phyloP scores from a whole-genome alignment of 1,140 invertebrate species.

The Drosophila orosa region DNA sequence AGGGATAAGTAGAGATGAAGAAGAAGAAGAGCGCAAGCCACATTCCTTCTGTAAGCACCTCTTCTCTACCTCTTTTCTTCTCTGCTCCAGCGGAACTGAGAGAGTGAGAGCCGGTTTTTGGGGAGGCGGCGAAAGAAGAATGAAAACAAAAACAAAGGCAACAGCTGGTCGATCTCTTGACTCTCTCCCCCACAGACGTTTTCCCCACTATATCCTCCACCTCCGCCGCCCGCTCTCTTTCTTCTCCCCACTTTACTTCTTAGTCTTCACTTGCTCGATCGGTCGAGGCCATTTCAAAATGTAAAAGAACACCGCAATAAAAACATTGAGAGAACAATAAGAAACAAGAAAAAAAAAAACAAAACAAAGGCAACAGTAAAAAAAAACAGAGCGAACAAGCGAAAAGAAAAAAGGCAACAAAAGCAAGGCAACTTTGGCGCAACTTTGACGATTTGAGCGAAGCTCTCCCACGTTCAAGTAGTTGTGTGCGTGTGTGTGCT shows the following conservation, averaged over 20 bases:
- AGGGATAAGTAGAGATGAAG: conserved; percentile 13
- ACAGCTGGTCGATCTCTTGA: conserved; percentile 67
- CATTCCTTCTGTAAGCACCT: conserved; percentile 23
- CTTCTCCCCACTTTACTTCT: conserved; percentile 10
- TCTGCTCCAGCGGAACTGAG: not conserved
- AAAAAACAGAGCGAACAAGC: conserved; percentile 21
- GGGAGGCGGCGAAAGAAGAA: conserved; percentile 8
- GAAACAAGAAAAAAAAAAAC: not conserved
- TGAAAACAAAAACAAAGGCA: conserved; percentile 66
- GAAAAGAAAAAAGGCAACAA: conserved; percentile 29
- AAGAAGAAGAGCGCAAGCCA: conserved; percentile 14
- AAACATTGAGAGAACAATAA: conserved; percentile 18
- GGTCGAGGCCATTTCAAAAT: conserved; percentile 66
- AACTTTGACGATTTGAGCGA: conserved; percentile 47
- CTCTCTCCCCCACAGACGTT: not conserved
- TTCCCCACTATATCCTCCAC: not conserved
- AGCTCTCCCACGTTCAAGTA: conserved; percentile 75
- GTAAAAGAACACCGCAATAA: conserved; percentile 37
- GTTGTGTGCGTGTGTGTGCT: not conserved
- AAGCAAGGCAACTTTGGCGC: conserved; percentile 40
- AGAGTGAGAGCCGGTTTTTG: conserved; percentile 36
- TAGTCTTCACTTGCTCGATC: conserved; percentile 51
- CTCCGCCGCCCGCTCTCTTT: not conserved
- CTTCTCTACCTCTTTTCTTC: not conserved
- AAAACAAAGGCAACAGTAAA: conserved; percentile 22